Percentiles rank a stretch among this genome's conserved stretches.
phyloP scores from a whole-genome alignment of 2,888 invertebrate genomes.

The Zygaena filipendulae region DNA sequence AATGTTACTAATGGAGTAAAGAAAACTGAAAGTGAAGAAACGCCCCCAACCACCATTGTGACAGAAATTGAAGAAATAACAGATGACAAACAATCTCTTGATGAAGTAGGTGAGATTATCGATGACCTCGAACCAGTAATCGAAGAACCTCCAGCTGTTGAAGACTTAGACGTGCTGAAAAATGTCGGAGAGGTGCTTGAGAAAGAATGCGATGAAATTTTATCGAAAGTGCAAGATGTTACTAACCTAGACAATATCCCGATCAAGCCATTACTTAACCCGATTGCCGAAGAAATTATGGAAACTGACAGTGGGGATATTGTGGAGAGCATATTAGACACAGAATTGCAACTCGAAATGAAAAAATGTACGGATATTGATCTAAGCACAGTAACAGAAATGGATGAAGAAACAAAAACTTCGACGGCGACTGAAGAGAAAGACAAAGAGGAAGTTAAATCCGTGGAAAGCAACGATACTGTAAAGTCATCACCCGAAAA shows the following conservation, averaged over 20 bases:
- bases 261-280: constrained; percentile 41
- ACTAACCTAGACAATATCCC: constrained; percentile 51
- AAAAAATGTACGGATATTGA: constrained; percentile 33
- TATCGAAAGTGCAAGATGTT: constrained; percentile 56
- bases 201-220: constrained; percentile 59
- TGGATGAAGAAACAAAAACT: constrained; percentile 9
- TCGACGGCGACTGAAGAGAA: constrained; percentile 15
- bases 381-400: constrained; percentile 24
- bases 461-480: constrained; percentile 5
- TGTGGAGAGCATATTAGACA: constrained; percentile 49
- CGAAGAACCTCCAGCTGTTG: constrained; percentile 36
- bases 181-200: constrained; percentile 52
- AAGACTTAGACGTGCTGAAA: constrained; percentile 47
- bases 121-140: constrained; percentile 43
- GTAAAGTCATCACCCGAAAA: constrained; percentile 1
- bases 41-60: constrained; percentile 22
- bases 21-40: constrained; percentile 25
- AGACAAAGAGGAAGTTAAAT: constrained; percentile 7
- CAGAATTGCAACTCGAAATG: constrained; percentile 45
- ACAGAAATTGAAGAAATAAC: constrained; percentile 47
- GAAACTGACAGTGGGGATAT: constrained; percentile 49
- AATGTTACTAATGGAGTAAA: too few species aligned
- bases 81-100: constrained; percentile 29
- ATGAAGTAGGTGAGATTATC: constrained; percentile 35
- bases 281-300: constrained; percentile 48